phyloP scores from a whole-genome alignment of 2,888 invertebrate genomes.

The Molanna angustata region DNA sequence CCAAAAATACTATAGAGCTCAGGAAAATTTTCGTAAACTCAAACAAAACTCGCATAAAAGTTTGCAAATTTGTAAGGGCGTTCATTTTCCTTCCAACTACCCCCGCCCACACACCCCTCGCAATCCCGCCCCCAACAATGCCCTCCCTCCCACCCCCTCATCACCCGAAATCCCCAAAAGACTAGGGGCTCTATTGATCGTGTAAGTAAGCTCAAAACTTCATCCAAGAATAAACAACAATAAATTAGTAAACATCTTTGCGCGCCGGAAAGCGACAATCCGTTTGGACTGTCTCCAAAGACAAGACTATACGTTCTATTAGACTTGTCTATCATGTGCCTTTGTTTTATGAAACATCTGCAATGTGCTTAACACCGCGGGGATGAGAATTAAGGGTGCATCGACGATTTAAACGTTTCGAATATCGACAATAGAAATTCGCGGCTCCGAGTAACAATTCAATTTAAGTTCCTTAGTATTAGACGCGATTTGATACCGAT shows the following conservation, averaged over 20 bases:
- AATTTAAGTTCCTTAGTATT: too few species aligned
- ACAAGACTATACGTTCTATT: not conserved
- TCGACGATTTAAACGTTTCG: too few species aligned
- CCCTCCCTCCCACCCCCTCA: conserved; percentile 6
- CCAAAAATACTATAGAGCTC: not conserved
- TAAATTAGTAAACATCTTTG: not conserved
- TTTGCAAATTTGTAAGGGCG: conserved; percentile 12
- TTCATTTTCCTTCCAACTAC: not conserved
- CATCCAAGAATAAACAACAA: conserved; percentile 7
- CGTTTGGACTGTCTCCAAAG: not conserved
- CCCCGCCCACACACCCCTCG: conserved; percentile 3
- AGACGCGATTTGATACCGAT: too few species aligned
- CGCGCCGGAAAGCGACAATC: not conserved
- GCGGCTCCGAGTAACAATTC: too few species aligned
- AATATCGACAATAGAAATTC: too few species aligned
- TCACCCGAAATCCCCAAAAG: conserved; percentile 16
- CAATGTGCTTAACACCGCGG: too few species aligned
- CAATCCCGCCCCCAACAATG: conserved; percentile 5
- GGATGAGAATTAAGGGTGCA: conserved; percentile 5
- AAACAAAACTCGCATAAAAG: conserved; percentile 15
- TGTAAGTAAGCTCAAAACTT: conserved; percentile 29
- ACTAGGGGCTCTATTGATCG: conserved; percentile 30
- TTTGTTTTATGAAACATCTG: not conserved
- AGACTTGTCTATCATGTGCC: not conserved
- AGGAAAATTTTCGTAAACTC: conserved; percentile 13